phyloP scores from a whole-genome alignment of 2,888 invertebrate genomes.

The Lasioglossum leucozonium region DNA sequence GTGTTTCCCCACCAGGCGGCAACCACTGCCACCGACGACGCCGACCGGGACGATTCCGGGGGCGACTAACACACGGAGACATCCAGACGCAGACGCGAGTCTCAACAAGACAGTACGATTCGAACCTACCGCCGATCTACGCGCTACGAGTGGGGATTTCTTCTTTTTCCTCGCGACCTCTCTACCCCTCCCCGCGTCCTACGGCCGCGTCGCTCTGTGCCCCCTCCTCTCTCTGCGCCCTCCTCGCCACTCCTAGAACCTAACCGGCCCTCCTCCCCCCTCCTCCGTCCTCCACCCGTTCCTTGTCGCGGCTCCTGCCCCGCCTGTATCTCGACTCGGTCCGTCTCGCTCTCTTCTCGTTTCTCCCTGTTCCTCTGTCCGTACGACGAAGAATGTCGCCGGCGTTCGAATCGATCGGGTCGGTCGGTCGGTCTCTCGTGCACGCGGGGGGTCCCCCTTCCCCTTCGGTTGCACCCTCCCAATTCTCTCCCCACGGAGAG shows the following conservation, averaged over 20 bases:
- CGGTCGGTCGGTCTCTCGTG: conserved; percentile 72
- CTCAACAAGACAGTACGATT: conserved; percentile 77
- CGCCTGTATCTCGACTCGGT: conserved; percentile 1
- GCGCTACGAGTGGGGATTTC: conserved; percentile 79
- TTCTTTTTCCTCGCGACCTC: conserved; percentile 74
- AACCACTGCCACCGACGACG: conserved; percentile 77
- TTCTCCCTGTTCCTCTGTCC: conserved; percentile 64
- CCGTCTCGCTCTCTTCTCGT: conserved; percentile 7
- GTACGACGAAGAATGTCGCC: conserved; percentile 80
- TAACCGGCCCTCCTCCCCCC: conserved; percentile 39
- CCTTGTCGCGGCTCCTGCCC: conserved; percentile 45
- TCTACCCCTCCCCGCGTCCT: background rate
- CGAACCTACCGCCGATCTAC: conserved; percentile 68
- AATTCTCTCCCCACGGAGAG: conserved; percentile 13
- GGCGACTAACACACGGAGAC: conserved; percentile 76
- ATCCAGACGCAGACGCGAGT: conserved; percentile 81
- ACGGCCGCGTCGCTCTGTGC: background rate
- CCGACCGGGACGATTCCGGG: conserved; percentile 85
- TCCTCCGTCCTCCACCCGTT: conserved; percentile 27
- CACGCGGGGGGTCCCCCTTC: conserved; percentile 47
- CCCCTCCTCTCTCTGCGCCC: conserved; percentile 28
- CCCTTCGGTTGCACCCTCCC: conserved; percentile 44
- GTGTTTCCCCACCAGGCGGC: conserved; percentile 59
- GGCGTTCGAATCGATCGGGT: conserved; percentile 82
- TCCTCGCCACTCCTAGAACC: conserved; percentile 40